phyloP scores from a whole-genome alignment of 2,797 vertebrate species.

The Babyrousa celebensis region DNA sequence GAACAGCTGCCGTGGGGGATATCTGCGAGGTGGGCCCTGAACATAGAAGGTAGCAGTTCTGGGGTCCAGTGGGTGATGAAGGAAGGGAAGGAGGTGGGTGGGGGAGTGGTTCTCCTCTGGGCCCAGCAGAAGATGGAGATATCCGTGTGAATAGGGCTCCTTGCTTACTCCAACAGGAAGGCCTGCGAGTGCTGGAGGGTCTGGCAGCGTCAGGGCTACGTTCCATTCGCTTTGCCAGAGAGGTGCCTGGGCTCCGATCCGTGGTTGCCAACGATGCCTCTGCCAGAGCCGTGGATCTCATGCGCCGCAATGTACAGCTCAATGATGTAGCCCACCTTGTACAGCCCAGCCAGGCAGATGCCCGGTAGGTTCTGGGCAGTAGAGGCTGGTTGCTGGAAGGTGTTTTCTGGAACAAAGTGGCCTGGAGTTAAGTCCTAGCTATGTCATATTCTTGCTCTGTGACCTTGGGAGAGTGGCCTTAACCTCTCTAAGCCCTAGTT shows the following conservation, averaged over 20 bases:
- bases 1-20: constrained; percentile 71
- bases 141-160: neutral
- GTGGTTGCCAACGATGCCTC: constrained; percentile 96
- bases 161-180: constrained; percentile 88
- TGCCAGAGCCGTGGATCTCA: constrained; percentile 93
- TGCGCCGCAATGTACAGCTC: constrained; percentile 92
- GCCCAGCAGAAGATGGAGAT: neutral
- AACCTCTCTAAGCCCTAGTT: neutral
- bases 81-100: neutral
- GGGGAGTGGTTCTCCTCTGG: neutral
- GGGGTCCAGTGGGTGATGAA: neutral
- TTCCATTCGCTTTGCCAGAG: constrained; percentile 95
- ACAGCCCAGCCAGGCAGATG: constrained; percentile 94
- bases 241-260: constrained; percentile 94
- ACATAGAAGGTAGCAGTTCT: neutral
- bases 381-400: neutral
- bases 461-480: neutral
- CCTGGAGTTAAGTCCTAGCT: neutral
- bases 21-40: constrained; percentile 87
- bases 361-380: constrained; percentile 91
- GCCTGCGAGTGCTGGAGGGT: constrained; percentile 95
- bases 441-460: neutral
- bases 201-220: constrained; percentile 96
- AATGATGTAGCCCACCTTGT: constrained; percentile 94
- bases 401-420: neutral